Base-by-base conservation (phyloP, 2,888 invertebrate genomes). In the Erebia epiphron region DNA sequence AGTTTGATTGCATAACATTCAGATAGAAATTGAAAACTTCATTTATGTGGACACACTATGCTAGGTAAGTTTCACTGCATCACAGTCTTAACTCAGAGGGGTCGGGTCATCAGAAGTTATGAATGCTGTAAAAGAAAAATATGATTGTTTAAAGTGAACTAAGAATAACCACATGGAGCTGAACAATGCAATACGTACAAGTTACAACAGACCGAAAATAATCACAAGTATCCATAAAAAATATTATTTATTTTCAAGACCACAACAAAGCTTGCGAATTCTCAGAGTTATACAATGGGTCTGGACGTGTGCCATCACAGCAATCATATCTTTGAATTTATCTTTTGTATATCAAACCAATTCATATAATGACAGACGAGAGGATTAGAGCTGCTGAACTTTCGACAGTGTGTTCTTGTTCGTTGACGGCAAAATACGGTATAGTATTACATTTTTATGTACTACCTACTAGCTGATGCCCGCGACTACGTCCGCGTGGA, bases 231-330 rank as follows among this genome's bases (percentile, higher is more conserved):
- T 64, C 60, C 64, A 64, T 71, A 73, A 74, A 74, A 71, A 70
- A 66, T 56, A 69, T 49, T 52, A 21, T 71, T 61, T 70, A 74
- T 73, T 74, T 70, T 60, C 64, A 57, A 68, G 60, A 21, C 73
- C 73, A 76, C 73, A 72, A 74, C 70, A 75, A 74, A 77, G 75
- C 70, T 61, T 60, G 64, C 56, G 41, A 62, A 21, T 68, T 75
- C 75, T 76, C 64, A 68, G 75, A 76, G 71, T 71, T 67, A 69
- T 58, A 69, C 68, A 70, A 69, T 70, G 65, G 62, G 66, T 72
- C 74, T 77, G 77, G 77, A 74, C 64, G 67, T 46, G 60, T 76
- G 75, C 76, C 77, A 76, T 70, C 69, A 69, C 66, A 64, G 72
- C 67, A 71, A 75, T 71, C 65, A 63, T 71, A 69, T 71, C 68